Percentiles rank a stretch among this genome's conserved stretches.
Conservation (phyloP, 2,113 vertebrate species). For the Bubo bubo region DNA sequence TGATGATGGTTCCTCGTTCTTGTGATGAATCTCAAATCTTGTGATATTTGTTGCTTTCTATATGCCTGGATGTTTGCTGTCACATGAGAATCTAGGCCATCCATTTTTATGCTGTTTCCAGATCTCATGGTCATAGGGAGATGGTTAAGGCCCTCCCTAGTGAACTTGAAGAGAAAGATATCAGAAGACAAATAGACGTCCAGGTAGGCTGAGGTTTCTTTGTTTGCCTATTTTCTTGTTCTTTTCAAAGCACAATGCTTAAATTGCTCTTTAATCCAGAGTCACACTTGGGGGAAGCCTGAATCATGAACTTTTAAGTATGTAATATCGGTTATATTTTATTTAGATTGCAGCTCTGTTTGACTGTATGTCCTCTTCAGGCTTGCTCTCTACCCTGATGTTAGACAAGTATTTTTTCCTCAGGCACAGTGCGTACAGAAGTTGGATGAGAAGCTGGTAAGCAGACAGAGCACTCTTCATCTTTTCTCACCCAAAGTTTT, state of each 20-base stretch:
- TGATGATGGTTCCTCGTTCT: background rate
- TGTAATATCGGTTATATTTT: background rate
- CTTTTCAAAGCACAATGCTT: background rate
- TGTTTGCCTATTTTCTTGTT: background rate
- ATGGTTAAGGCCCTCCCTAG: background rate
- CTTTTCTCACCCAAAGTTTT: background rate
- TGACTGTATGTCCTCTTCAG: background rate
- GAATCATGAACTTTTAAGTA: background rate
- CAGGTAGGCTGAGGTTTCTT: background rate
- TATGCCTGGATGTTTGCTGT: background rate
- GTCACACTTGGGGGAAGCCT: background rate
- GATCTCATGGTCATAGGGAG: background rate
- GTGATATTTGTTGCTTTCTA: constrained; percentile 17
- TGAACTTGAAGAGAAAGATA: background rate
- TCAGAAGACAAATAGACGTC: background rate
- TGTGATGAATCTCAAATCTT: background rate
- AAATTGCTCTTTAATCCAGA: background rate
- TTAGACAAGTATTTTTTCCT: background rate
- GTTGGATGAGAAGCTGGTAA: background rate
- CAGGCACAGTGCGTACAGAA: background rate
- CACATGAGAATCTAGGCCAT: background rate
- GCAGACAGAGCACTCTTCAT: background rate
- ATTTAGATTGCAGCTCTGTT: background rate
- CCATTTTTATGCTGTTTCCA: background rate
- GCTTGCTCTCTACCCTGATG: background rate